Base-by-base conservation (phyloP, 37 sponge, comb jelly and placozoan genomes). In the Halisarca cf. caerulea region DNA sequence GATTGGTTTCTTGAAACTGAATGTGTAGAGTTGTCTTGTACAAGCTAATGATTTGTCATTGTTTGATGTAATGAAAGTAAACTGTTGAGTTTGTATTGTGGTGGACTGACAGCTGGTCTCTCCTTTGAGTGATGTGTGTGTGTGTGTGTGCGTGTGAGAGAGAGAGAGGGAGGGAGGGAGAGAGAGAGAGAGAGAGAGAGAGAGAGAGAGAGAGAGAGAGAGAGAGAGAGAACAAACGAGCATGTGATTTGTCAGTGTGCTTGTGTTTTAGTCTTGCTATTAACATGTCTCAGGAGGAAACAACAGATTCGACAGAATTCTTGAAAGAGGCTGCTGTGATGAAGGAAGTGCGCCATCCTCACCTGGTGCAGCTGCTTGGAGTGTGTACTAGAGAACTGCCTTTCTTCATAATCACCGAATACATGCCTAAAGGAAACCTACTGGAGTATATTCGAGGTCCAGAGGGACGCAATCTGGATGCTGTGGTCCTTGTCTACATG, bases 381-480 rank as follows among this genome's bases (percentile, higher is more conserved):
- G 96, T 98, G 17, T 98, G 98, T 58, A 98, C 96, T 0, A 74
- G 85, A 69, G 94, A 98, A 75, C 92, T 90, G 28, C 98, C 98
- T 0, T 95, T 98, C 80, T 98, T 95, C 69, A 98, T 98, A 78
- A 82, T 98, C 84, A 95, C 98, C 43, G 96, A 98, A 89, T 98
- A 86, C 86, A 98, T 98, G 98, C 89, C 89, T 2, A 90, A 92
- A 39, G 98, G 98, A 0, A 98, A 95, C 79, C 91, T 98, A 28
- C 86, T 98, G 55, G 98, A 98, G 77, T 98, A 92, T 81, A 79
- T 98, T 24, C 72, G 98, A 53, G 86, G 94, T 62, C 72, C 86
- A 0, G 92, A 89, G 38, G 92, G 95, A 28, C 82, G 78, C 42
- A 82, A 82, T 20, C 77, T 93, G n/a, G 90, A 95, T 40, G 92